Conservation (phyloP, 2,113 vertebrate species). For the Neotoma lepida region DNA sequence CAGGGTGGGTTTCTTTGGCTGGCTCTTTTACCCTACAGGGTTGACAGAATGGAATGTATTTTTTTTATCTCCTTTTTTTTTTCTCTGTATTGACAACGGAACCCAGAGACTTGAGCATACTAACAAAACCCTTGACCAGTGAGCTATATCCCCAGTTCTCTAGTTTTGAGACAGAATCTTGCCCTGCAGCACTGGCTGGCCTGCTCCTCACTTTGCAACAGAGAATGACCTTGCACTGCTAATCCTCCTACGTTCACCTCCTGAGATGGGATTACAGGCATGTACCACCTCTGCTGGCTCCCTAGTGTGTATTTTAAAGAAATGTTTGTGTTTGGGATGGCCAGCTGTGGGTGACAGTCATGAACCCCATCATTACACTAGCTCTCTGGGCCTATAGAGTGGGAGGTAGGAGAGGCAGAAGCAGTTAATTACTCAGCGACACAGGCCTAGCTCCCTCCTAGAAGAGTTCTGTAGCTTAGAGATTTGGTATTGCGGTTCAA, state of each 20-base stretch:
- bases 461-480: not conserved
- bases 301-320: not conserved
- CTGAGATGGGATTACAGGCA: not conserved
- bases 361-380: not conserved
- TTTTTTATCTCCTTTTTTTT: too few species aligned
- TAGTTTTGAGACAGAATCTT: not conserved
- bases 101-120: not conserved
- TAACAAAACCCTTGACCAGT: not conserved
- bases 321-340: conserved; percentile 1
- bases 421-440: not conserved
- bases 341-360: not conserved
- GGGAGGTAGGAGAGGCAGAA: not conserved
- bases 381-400: not conserved
- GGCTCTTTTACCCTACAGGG: too few species aligned
- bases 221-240: not conserved
- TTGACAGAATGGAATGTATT: not conserved
- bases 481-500: not conserved
- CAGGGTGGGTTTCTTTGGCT: too few species aligned
- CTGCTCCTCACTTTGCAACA: not conserved
- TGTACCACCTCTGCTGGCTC: not conserved
- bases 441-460: not conserved
- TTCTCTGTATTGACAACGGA: not conserved
- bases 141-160: not conserved
- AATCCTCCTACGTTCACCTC: not conserved
- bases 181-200: not conserved